Evolutionary conservation across 2,888 invertebrate genomes (phyloP).

Genomic region (Geotrupes spiniger): DNA sequence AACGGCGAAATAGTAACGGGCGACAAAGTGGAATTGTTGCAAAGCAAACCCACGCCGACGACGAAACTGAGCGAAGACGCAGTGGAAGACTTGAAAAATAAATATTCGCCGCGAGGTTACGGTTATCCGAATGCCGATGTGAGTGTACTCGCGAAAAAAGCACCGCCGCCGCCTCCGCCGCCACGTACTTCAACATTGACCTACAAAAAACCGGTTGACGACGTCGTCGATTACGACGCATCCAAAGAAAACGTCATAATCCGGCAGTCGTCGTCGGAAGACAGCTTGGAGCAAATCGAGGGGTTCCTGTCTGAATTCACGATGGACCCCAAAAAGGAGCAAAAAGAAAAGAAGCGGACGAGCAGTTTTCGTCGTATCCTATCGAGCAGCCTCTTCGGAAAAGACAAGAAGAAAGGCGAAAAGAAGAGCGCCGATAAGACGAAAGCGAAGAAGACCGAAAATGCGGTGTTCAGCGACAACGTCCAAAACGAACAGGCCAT

Average conservation of each 20-base stretch:
- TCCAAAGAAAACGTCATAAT: constrained; percentile 26
- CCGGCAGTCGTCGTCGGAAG: constrained; percentile 39
- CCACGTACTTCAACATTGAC: constrained; percentile 11
- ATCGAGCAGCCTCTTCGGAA: constrained; percentile 39
- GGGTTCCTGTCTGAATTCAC: constrained; percentile 39
- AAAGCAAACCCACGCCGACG: constrained; percentile 21
- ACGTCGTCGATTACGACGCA: not conserved
- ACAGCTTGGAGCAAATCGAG: constrained; percentile 40
- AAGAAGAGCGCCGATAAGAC: constrained; percentile 38
- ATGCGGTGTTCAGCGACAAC: constrained; percentile 36
- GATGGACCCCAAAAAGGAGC: constrained; percentile 20
- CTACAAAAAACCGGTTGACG: not conserved
- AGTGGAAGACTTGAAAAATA: constrained; percentile 31
- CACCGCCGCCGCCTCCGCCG: constrained; percentile 9
- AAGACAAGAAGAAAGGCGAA: constrained; percentile 45
- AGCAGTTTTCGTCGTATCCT: constrained; percentile 44
- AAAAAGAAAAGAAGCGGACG: constrained; percentile 43
- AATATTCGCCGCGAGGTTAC: constrained; percentile 39
- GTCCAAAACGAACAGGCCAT: constrained; percentile 44
- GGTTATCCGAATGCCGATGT: constrained; percentile 30
- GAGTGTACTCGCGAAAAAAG: not conserved
- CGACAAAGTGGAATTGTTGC: constrained; percentile 20
- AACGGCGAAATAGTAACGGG: not conserved
- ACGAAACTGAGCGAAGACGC: constrained; percentile 31
- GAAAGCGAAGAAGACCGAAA: constrained; percentile 38